Evolutionary conservation across 92 coral and sea anemone species (phyloP), one percentile per base, ranked within the genome.

Genomic region (Heliopora coerulea): DNA sequence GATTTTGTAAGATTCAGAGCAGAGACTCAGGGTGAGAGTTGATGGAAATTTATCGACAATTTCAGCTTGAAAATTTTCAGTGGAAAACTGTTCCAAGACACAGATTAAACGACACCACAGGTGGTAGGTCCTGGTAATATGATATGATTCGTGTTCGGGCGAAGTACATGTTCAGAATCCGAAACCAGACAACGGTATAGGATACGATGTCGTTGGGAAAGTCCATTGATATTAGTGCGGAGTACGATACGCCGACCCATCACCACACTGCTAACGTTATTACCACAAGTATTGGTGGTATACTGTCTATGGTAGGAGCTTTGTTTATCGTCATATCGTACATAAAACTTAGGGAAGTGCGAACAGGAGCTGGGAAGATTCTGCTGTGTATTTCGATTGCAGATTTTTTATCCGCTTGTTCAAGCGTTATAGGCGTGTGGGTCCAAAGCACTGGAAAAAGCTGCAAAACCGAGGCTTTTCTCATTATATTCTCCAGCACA

Each of bases 251-350:
- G 1, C 26, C 3, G 13, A 9, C 18, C 8, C 18, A 70, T 7
- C 77, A 70, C 32, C 14, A 52, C 0, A 34, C 41, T 30, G 77
- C 77, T n/a, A 70, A 70, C 25, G 77, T 70, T 10, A 70, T 70
- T n/a, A 70, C 77, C 0, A 70, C 77, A 12, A 70, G 63, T 0
- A 52, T 70, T 30, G 77, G 77, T 0, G 77, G 77, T 1, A 37
- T 62, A 15, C 63, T 70, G 19, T 70, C 77, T 35, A 70, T 70
- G 49, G 18, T 70, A 2, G 63, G 63, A 21, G 77, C 27, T 0
- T 12, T 24, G 57, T 35, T 70, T 32, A 70, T 70, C 20, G 49
- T 70, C 18, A 1, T 52, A 2, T 50, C 77, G 2, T 70, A 70
- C 50, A 0, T 54, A 8, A 70, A 31, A 23, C 46, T 70, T 23